A percentile compares a stretch with the other conserved stretches of the same genome.
These are phyloP conservation scores for Falcunculus frontatus DNA, from an alignment of 2,113 vertebrate genomes.

Conservation along the genomic window DNA sequence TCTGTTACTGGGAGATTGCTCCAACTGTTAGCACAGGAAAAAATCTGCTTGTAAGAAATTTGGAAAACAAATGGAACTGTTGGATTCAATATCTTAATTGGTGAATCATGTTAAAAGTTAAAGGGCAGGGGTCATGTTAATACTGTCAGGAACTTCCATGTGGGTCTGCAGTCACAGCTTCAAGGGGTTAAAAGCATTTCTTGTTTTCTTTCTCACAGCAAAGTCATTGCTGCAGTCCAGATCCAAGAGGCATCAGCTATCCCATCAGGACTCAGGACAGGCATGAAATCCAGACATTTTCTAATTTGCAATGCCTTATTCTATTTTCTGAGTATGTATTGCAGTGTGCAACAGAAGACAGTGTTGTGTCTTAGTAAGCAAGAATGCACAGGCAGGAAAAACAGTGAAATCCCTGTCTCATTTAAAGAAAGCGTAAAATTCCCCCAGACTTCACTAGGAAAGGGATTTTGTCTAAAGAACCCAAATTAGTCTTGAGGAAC, in stretches of 20 bases:
- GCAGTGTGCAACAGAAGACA: background rate
- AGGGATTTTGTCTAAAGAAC: background rate
- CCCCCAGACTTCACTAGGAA: background rate
- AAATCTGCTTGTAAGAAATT: background rate
- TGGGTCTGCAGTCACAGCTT: background rate
- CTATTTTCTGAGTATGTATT: background rate
- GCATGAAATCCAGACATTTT: slow-evolving; percentile 53
- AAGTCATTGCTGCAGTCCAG: background rate
- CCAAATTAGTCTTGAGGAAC: background rate
- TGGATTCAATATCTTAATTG: background rate
- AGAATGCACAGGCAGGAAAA: background rate
- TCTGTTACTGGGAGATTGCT: background rate
- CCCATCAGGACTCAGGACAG: background rate
- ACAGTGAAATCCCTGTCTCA: background rate
- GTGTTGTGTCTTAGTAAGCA: background rate
- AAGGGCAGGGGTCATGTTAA: background rate
- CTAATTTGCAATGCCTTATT: slow-evolving; percentile 1
- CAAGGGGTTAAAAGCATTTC: background rate
- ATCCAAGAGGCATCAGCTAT: background rate
- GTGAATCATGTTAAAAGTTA: background rate
- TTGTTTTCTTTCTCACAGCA: background rate
- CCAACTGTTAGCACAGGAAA: background rate
- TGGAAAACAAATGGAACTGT: background rate
- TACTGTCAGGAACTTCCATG: background rate
- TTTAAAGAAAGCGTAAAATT: background rate